Percentiles rank a stretch among this genome's conserved stretches.
Evolutionary conservation across 2,797 vertebrate genomes (phyloP).

Genomic region (Hapalemur alaotrensis): DNA sequence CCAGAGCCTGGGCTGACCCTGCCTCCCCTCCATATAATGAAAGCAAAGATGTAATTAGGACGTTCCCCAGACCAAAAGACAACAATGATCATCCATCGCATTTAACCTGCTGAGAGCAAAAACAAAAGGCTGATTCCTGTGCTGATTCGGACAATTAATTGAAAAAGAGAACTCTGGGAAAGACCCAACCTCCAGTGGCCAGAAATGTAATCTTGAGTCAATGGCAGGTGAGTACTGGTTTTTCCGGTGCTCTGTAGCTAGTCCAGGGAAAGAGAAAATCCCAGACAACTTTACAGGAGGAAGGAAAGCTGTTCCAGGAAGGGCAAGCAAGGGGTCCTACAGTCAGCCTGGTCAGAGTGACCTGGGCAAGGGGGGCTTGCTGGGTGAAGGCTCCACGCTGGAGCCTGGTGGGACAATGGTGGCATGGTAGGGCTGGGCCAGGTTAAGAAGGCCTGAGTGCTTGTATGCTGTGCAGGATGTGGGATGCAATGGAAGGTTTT

Average conservation of each 20-base stretch:
- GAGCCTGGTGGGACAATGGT: rapidly evolving
- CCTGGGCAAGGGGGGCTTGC: too few relatives aligned
- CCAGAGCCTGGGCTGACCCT: not conserved
- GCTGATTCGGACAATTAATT: not conserved
- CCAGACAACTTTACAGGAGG: not conserved
- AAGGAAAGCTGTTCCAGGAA: not conserved
- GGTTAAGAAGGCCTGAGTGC: not conserved
- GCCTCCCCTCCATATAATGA: not conserved
- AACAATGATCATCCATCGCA: not conserved
- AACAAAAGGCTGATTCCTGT: not conserved
- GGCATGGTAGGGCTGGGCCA: rapidly evolving
- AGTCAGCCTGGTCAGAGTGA: not conserved
- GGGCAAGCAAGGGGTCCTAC: not conserved
- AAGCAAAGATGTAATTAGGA: not conserved
- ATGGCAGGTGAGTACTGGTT: not conserved
- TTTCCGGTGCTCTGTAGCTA: not conserved
- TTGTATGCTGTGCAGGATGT: not conserved
- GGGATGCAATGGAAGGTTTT: not conserved
- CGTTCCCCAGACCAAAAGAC: not conserved
- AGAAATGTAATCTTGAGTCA: not conserved
- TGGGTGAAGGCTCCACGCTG: rapidly evolving
- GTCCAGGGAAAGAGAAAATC: not conserved
- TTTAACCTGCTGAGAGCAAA: conserved; percentile 5
- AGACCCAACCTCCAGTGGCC: not conserved
- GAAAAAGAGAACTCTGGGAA: conserved; percentile 8